Evolutionary conservation across 2,113 vertebrate species (phyloP).

Genomic region (Hemibagrus wyckioides): DNA sequence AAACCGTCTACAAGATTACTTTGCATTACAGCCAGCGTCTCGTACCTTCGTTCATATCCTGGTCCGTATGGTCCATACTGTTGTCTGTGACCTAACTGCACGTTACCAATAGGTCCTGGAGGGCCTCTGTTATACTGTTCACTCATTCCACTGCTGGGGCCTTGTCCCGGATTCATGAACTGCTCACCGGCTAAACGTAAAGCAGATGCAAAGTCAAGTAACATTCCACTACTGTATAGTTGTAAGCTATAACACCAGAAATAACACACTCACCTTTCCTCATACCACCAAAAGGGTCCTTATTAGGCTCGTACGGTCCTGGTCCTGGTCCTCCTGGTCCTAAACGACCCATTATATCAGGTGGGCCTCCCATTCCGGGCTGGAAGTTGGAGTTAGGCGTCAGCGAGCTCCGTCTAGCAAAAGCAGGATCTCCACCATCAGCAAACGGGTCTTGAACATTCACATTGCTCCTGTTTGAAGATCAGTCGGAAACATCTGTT

Average conservation of each 20-base stretch:
- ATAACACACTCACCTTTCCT: constrained; percentile 85
- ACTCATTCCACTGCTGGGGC: constrained; percentile 88
- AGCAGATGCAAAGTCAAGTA: background rate
- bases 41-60: constrained; percentile 84
- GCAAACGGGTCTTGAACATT: constrained; percentile 95
- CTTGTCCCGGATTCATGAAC: constrained; percentile 91
- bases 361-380: constrained; percentile 85
- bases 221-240: background rate
- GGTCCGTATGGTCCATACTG: constrained; percentile 87
- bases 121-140: constrained; percentile 90
- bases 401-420: constrained; percentile 91
- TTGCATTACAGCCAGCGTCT: background rate
- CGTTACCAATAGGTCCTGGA: constrained; percentile 85
- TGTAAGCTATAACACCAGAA: background rate
- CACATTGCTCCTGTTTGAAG: constrained; percentile 84
- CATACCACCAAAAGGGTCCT: constrained; percentile 96
- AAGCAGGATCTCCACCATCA: constrained; percentile 90
- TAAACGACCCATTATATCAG: constrained; percentile 93
- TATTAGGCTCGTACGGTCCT: constrained; percentile 90
- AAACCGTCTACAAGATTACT: background rate
- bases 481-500: background rate
- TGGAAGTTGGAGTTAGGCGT: constrained; percentile 97
- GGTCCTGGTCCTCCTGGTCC: no score
- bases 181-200: constrained; percentile 81
- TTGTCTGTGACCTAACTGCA: constrained; percentile 91